Evolutionary conservation across 1,140 invertebrate genomes (phyloP), one percentile per base, ranked within the genome.

Genomic region (Apis cerana): DNA sequence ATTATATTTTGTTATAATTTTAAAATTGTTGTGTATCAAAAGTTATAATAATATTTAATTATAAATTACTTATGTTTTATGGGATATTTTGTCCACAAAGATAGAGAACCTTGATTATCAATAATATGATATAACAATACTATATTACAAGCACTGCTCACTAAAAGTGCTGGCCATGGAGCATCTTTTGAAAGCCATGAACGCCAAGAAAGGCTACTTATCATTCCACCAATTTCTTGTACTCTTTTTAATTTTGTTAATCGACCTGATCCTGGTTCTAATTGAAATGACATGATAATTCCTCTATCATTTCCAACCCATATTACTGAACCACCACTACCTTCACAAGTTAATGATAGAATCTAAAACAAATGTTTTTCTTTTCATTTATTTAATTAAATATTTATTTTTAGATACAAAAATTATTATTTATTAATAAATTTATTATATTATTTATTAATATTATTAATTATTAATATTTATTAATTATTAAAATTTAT

Each of bases 231-330:
- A 72, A 95, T 95, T 84, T 93, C 94, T 82, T 93, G 92, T 88
- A 96, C 95, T 89, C 96, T 95, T 87, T 95, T 95, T 90, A 97
- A 95, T 94, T 97, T 97, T 72, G 95, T 96, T 59, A 98, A 93
- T 90, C 96, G 95, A 56, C 97, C 97, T 90, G 96, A 96, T 50
- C 95, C 95, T 54, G 96, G 91, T 91, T 98, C 97, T 33, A 94
- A 77, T 81, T 90, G 89, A 85, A 94, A 93, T 19, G 93, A 93
- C 17, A 90, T 84, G 76, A 93, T 89, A n/a, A 89, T 91, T 92
- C 97, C 97, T 94, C 96, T 96, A 89, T 98, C 96, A 93, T 97
- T 97, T 77, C 97, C 97, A 75, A 96, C 96, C 97, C 97, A 98
- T 75, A 98, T 95, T 85, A 97, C 69, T 7, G 90, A 91, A 52